Evolutionary conservation across 2,888 invertebrate genomes (phyloP), one percentile per base, ranked within the genome.

Genomic region (Athripsodes cinereus): DNA sequence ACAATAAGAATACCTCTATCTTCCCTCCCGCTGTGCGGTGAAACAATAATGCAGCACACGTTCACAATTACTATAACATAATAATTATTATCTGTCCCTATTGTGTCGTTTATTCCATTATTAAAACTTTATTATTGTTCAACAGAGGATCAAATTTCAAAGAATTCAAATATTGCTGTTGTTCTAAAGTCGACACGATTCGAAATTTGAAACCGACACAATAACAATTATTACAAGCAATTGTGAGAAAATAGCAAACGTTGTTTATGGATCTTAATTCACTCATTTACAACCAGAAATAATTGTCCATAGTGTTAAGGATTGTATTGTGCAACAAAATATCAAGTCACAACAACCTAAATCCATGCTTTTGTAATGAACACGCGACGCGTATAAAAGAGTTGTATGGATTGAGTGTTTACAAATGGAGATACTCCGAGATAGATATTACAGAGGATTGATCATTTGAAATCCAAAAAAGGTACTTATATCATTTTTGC

Each of bases 141-240:
- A 40, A 8, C 8, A 5, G 3, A 40, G 40, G 40, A 40, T 40
- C 16, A 40, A 2, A 16, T 40, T 40, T n/a, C 40, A 13, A 40
- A 16, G 40, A 40, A 40, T 40, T 40, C 40, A 40, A 40, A 40
- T 40, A 40, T 40, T 13, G 40, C 13, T 40, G 40, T 13, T 40
- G 26, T 26, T 26, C 26, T 40, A 13, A 40, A 40, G 40, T 40
- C 40, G 40, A 40, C 40, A 40, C 40, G 40, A 40, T 40, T 40
- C 40, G 40, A 40, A 40, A 40, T 40, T 40, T 40, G 40, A 40
- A 40, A 40, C 40, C 40, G 40, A 40, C 2, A 40, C 40, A 40
- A 40, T 31, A n/a, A n/a, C 5, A 26, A 26, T 26, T 26, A 26
- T 26, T 26, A 26, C 26, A 26, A 26, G 26, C 26, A 26, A 26